Percentiles rank a stretch among this genome's conserved stretches.
These are phyloP conservation scores for Phyllostomus discolor DNA, from an alignment of 2,113 vertebrate species.

Conservation along the genomic window DNA sequence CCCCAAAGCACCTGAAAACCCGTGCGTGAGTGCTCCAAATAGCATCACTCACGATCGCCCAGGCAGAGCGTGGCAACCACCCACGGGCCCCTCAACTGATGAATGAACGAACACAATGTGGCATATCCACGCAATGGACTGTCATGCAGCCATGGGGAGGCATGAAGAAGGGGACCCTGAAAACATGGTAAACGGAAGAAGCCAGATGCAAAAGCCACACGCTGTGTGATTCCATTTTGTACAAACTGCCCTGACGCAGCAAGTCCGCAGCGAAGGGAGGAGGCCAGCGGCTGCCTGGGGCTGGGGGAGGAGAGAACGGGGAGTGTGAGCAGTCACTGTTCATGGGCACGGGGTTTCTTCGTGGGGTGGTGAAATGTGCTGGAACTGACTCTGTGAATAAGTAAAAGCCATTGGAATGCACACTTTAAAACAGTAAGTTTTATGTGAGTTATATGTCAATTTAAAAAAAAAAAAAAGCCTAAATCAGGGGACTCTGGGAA, in stretches of 20 bases:
- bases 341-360: not conserved
- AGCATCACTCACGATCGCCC: not conserved
- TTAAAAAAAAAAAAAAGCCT: not conserved
- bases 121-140: fast-evolving
- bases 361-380: not conserved
- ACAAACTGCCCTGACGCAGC: not conserved
- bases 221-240: not conserved
- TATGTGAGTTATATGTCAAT: not conserved
- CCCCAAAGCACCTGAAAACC: not conserved
- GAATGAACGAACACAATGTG: not conserved
- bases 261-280: not conserved
- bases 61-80: not conserved
- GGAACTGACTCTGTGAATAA: not conserved
- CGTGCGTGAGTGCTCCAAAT: not conserved
- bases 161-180: not conserved
- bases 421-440: not conserved
- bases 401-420: not conserved
- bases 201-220: not conserved
- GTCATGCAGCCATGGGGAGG: not conserved
- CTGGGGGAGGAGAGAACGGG: not conserved
- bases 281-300: not conserved
- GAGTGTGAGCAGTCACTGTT: too few relatives aligned
- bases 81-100: not conserved
- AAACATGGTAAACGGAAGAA: not conserved
- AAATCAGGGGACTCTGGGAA: not conserved